Conservation (phyloP, 2,113 vertebrate genomes). For the Rissa tridactyla region DNA sequence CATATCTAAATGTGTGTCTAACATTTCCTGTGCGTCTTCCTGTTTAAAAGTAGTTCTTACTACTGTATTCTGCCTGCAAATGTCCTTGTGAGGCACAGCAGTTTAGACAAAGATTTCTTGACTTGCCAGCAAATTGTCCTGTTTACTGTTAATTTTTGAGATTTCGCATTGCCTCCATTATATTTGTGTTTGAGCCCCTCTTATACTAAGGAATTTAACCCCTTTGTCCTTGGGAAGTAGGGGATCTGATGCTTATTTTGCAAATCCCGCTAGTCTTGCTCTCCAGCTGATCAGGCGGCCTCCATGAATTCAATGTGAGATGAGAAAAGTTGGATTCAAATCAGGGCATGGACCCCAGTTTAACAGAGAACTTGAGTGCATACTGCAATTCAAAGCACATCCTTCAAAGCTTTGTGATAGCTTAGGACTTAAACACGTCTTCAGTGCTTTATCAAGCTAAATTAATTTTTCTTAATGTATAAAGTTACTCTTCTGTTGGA, state of each 20-base stretch:
- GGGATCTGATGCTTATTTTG: neutral
- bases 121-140: neutral
- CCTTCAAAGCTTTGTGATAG: neutral
- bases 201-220: neutral
- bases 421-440: neutral
- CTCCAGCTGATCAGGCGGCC: neutral
- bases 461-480: neutral
- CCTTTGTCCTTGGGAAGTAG: neutral
- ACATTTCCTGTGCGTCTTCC: neutral
- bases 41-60: neutral
- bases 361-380: neutral
- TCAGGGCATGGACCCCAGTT: neutral
- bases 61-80: neutral
- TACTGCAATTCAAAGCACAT: neutral
- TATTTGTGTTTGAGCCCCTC: neutral
- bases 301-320: neutral
- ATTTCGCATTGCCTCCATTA: neutral
- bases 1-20: neutral
- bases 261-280: neutral
- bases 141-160: neutral
- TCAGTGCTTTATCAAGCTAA: neutral
- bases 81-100: neutral
- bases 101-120: neutral
- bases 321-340: neutral
- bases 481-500: neutral